Evolutionary conservation across 2,888 invertebrate genomes (phyloP).

Genomic region (Archaeoteleia sp.): DNA sequence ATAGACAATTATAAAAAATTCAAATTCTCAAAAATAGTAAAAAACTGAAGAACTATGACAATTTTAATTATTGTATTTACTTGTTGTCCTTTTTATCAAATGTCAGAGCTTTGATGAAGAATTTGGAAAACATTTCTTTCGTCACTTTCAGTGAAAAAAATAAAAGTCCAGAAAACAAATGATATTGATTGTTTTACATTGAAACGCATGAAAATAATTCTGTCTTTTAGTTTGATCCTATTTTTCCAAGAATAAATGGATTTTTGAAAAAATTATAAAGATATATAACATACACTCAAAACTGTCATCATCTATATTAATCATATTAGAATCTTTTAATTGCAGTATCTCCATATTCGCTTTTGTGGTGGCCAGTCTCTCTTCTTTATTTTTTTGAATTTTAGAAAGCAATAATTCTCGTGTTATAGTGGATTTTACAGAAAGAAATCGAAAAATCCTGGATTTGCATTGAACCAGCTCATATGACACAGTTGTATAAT

Average conservation of each 20-base stretch:
- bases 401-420: constrained; percentile 79
- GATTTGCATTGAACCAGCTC: constrained; percentile 69
- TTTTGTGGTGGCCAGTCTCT: constrained; percentile 76
- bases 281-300: constrained; percentile 78
- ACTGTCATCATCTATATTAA: constrained; percentile 79
- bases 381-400: constrained; percentile 77
- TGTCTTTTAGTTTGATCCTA: not conserved
- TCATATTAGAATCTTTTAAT: constrained; percentile 78
- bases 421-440: constrained; percentile 79
- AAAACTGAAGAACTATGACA: too few species aligned
- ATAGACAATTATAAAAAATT: constrained; percentile 9
- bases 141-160: too few species aligned
- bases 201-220: too few species aligned
- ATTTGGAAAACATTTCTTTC: too few species aligned
- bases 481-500: constrained; percentile 76
- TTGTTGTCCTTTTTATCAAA: not conserved
- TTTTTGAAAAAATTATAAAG: too few species aligned
- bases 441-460: constrained; percentile 76
- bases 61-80: too few species aligned
- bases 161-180: too few species aligned
- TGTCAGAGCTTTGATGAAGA: not conserved
- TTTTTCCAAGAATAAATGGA: not conserved
- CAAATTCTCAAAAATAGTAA: not conserved
- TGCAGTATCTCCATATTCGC: constrained; percentile 79
- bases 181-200: too few species aligned